Conservation (phyloP, 2,113 vertebrate genomes). For the Prietella phreatophila region DNA sequence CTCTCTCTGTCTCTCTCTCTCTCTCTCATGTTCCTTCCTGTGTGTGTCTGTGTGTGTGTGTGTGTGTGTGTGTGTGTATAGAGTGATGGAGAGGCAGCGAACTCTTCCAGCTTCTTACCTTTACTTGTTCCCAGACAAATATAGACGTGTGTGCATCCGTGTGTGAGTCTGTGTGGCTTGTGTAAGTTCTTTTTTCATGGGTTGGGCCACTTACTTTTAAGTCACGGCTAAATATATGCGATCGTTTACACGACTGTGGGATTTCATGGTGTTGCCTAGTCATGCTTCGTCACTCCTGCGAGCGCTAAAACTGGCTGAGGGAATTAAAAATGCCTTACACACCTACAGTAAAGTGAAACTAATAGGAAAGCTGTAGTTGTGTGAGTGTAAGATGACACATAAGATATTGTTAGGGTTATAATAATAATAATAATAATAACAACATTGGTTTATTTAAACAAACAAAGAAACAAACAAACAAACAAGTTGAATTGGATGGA, state of each 20-base stretch:
- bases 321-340: background rate
- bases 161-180: slow-evolving; percentile 16
- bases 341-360: background rate
- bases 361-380: background rate
- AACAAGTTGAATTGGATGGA: too few species aligned
- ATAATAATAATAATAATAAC: background rate
- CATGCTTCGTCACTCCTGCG: background rate
- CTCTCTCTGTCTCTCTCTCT: background rate
- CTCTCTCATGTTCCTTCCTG: background rate
- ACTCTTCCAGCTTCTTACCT: background rate
- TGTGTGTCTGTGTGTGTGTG: background rate
- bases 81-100: background rate
- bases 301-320: background rate
- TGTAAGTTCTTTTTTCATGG: background rate
- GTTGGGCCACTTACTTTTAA: background rate
- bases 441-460: background rate
- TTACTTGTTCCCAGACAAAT: background rate
- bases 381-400: background rate
- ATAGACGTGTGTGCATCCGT: background rate
- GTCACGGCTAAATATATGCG: background rate
- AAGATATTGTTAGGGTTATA: background rate
- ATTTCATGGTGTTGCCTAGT: background rate
- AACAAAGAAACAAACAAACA: background rate
- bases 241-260: background rate
- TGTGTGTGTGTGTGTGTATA: background rate